Evolutionary conservation across 2,888 invertebrate genomes (phyloP).

Genomic region (Phaedon cochleariae): DNA sequence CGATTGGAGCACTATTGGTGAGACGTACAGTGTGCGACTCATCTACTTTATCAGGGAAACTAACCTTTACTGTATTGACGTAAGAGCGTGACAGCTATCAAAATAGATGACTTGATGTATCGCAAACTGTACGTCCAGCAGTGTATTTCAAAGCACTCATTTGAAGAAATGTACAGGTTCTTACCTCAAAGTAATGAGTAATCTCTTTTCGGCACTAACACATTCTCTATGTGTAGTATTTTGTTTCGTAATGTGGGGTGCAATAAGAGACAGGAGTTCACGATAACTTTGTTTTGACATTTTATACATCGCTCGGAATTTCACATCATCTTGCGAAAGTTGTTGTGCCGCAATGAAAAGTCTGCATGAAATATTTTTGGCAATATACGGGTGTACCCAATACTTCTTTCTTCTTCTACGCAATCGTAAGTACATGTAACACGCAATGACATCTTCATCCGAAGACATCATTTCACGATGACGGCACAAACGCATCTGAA

Average conservation of each 20-base stretch:
- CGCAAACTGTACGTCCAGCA: no score
- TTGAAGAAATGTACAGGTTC: background rate
- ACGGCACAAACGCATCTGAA: no score
- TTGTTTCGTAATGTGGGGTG: slow-evolving; percentile 8
- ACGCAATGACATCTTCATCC: no score
- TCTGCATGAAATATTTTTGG: no score
- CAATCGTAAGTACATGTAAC: no score
- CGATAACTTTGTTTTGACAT: slow-evolving; percentile 5
- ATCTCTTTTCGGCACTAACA: slow-evolving; percentile 11
- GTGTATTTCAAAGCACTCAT: no score
- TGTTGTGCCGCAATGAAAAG: no score
- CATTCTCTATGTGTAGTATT: slow-evolving; percentile 4
- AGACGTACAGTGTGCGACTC: slow-evolving; percentile 8
- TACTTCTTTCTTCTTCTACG: no score
- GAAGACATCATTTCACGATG: no score
- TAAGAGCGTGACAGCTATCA: background rate
- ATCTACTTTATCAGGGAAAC: slow-evolving; percentile 6
- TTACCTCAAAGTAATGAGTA: slow-evolving; percentile 10
- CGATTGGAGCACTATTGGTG: slow-evolving; percentile 10
- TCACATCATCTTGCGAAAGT: no score
- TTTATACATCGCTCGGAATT: background rate
- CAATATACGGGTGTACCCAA: no score
- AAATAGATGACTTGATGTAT: no score
- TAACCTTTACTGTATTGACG: background rate
- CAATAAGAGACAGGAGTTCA: slow-evolving; percentile 7